A percentile compares a stretch with the other conserved stretches of the same genome.
phyloP scores from a whole-genome alignment of 2,888 invertebrate species.

The Capitulum mitella region DNA sequence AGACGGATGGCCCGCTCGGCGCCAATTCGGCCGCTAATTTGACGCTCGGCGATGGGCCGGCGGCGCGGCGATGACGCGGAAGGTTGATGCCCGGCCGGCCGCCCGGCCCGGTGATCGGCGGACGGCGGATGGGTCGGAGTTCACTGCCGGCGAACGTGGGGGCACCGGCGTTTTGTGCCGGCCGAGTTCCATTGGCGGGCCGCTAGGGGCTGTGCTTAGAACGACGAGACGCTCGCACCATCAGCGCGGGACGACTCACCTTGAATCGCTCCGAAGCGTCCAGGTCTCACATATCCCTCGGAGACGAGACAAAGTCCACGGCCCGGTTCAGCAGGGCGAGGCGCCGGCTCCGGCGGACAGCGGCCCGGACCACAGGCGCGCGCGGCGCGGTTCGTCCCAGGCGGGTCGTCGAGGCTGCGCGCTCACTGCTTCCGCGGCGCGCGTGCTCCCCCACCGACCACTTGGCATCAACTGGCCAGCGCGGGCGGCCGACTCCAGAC shows the following conservation, averaged over 20 bases:
- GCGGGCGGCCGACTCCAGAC: neutral
- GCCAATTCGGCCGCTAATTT: neutral
- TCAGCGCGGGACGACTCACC: neutral
- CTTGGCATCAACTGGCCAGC: neutral
- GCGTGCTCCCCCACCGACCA: neutral
- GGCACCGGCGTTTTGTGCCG: too few relatives aligned
- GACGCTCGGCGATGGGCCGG: too few relatives aligned
- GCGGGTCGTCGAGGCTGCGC: neutral
- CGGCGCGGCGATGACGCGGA: neutral
- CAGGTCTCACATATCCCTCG: neutral
- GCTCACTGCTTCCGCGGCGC: neutral
- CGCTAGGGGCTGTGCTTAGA: too few relatives aligned
- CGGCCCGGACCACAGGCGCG: neutral
- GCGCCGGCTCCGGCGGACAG: neutral
- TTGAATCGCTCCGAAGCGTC: neutral
- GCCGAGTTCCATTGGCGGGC: too few relatives aligned
- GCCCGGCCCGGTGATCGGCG: neutral
- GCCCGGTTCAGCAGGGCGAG: too few relatives aligned
- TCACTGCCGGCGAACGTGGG: too few relatives aligned
- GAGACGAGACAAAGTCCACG: neutral
- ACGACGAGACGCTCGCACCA: neutral
- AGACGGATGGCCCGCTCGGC: neutral
- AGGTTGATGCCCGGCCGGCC: neutral
- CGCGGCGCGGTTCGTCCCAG: neutral
- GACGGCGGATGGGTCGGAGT: neutral